phyloP scores from a whole-genome alignment of 92 coral and sea anemone species.

The Hydrozoanthus gracilis region DNA sequence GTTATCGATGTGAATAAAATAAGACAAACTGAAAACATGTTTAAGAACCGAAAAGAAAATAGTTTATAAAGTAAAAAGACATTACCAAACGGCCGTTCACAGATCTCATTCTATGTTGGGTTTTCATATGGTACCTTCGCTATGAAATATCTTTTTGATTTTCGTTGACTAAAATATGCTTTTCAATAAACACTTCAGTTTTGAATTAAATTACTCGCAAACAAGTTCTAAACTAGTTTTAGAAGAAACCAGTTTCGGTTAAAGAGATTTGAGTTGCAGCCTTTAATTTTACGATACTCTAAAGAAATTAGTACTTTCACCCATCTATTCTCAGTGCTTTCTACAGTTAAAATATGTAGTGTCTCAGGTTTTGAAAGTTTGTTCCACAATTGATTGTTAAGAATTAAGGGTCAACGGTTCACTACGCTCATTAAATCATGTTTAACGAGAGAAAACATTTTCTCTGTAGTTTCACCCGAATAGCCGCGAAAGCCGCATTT shows the following conservation, averaged over 20 bases:
- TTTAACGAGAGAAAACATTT: neutral
- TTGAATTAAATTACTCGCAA: neutral
- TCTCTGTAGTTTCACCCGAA: neutral
- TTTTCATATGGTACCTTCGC: neutral
- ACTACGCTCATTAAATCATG: neutral
- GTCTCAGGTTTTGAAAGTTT: neutral
- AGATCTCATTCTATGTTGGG: neutral
- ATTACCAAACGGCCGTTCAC: neutral
- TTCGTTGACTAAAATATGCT: neutral
- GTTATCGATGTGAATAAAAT: neutral
- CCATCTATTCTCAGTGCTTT: too few species aligned
- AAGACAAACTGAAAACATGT: neutral
- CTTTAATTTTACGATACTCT: too few species aligned
- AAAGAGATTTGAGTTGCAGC: too few species aligned
- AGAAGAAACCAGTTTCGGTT: neutral
- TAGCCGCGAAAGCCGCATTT: neutral
- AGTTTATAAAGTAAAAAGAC: neutral
- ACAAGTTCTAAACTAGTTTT: neutral
- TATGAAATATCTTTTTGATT: neutral
- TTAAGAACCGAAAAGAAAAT: neutral
- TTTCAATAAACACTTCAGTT: neutral
- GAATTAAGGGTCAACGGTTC: neutral
- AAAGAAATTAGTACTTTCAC: too few species aligned
- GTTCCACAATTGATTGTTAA: conserved; percentile 1
- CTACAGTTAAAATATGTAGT: too few species aligned